phyloP scores from a whole-genome alignment of 2,797 vertebrate genomes.

The Heterohyrax brucei region DNA sequence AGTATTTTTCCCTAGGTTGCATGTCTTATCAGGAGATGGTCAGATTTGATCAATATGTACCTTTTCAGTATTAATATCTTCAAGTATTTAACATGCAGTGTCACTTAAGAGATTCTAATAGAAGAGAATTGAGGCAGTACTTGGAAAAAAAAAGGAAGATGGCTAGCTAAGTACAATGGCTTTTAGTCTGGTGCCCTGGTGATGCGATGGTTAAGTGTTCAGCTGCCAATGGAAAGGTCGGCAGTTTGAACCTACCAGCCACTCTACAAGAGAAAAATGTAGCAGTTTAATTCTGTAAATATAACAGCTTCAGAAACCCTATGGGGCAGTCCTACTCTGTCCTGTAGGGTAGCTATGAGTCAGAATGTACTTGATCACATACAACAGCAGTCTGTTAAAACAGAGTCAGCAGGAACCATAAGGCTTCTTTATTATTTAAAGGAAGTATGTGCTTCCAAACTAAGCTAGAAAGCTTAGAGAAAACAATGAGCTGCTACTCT shows the following conservation, averaged over 20 bases:
- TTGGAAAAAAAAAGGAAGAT: not conserved
- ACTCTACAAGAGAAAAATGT: not conserved
- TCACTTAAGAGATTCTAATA: not conserved
- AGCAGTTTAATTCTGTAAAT: not conserved
- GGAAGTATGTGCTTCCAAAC: not conserved
- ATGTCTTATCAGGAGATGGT: not conserved
- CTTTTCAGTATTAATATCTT: not conserved
- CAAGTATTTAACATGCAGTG: not conserved
- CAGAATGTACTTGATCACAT: not conserved
- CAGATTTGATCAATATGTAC: not conserved
- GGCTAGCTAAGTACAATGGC: not conserved
- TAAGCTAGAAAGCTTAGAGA: not conserved
- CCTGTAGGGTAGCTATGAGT: not conserved
- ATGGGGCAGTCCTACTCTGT: not conserved
- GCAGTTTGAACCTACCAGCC: too few relatives aligned
- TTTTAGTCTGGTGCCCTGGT: not conserved
- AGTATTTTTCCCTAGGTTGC: not conserved
- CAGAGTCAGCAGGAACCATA: not conserved
- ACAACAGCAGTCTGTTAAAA: conserved; percentile 37
- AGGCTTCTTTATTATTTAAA: not conserved
- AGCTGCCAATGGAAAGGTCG: not conserved
- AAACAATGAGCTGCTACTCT: not conserved
- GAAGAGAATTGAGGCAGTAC: conserved; percentile 10
- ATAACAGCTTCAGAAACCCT: too few relatives aligned
- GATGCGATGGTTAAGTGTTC: not conserved